These are phyloP conservation scores for Pipistrellus pipistrellus DNA, from an alignment of 2,797 vertebrate species.

Conservation along the genomic window DNA sequence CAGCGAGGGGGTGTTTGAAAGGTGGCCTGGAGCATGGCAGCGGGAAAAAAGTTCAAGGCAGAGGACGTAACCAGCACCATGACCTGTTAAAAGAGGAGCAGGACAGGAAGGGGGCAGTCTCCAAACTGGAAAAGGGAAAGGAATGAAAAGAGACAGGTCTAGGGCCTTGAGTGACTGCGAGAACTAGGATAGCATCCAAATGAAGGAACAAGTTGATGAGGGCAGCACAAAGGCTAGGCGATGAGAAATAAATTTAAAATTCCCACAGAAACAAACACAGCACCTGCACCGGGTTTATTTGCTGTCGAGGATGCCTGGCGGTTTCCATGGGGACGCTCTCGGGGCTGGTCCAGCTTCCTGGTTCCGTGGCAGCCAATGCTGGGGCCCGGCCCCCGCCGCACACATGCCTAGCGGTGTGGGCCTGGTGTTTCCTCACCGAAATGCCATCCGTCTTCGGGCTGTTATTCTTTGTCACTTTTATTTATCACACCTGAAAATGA, in stretches of 20 bases:
- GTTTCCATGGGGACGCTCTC: constrained; percentile 60
- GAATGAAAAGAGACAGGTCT: not conserved
- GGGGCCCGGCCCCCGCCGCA: fast-evolving
- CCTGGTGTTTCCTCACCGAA: not conserved
- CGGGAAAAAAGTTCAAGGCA: too few relatives aligned
- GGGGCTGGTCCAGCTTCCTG: constrained; percentile 31
- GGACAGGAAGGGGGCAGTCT: not conserved
- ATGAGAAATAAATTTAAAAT: constrained; percentile 66
- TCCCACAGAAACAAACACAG: constrained; percentile 67
- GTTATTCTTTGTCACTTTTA: constrained; percentile 30
- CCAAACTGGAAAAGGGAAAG: not conserved
- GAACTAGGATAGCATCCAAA: too few relatives aligned
- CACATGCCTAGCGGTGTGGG: fast-evolving
- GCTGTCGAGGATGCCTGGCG: constrained; percentile 50
- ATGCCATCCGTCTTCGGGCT: constrained; percentile 53
- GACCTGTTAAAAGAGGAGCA: too few relatives aligned
- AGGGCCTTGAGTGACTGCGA: not conserved
- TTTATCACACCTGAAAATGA: constrained; percentile 19
- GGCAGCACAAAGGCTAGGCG: constrained; percentile 76
- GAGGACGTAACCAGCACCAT: too few relatives aligned
- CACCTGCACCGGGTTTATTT: constrained; percentile 78
- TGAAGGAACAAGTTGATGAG: constrained; percentile 79
- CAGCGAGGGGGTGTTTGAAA: fast-evolving
- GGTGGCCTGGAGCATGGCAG: not conserved
- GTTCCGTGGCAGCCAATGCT: not conserved